Evolutionary conservation across 2,888 invertebrate species (phyloP).

Genomic region (Hydropsyche betteni): DNA sequence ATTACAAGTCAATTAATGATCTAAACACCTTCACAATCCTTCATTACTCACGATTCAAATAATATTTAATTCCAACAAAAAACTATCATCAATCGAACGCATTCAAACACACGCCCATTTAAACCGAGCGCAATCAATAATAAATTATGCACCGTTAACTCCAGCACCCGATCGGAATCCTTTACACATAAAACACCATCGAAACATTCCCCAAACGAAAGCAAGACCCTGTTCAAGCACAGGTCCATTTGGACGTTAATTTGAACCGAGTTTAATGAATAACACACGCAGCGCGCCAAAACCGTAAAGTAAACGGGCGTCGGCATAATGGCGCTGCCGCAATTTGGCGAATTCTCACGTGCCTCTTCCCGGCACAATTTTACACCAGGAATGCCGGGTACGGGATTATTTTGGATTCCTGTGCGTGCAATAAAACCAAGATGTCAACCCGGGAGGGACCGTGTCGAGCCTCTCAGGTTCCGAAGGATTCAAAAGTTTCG

Average conservation of each 20-base stretch:
- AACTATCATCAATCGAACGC: too few relatives aligned
- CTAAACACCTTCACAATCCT: too few relatives aligned
- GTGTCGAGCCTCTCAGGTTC: constrained; percentile 6
- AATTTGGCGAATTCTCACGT: constrained; percentile 42
- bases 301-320: constrained; percentile 25
- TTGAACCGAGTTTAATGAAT: constrained; percentile 36
- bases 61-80: too few relatives aligned
- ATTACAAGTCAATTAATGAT: not conserved
- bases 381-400: constrained; percentile 40
- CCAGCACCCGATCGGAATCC: too few relatives aligned
- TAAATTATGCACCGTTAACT: too few relatives aligned
- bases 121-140: too few relatives aligned
- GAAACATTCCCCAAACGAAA: too few relatives aligned
- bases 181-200: too few relatives aligned
- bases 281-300: constrained; percentile 22
- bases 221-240: too few relatives aligned
- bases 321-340: not conserved
- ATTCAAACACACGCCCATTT: too few relatives aligned
- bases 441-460: constrained; percentile 25
- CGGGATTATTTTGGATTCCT: constrained; percentile 48
- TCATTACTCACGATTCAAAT: too few relatives aligned
- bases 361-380: constrained; percentile 33
- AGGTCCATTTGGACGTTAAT: constrained; percentile 31
- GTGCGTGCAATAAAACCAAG: constrained; percentile 47
- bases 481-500: not conserved